These are phyloP conservation scores for Archips xylosteana DNA, from an alignment of 2,888 invertebrate genomes.

Conservation along the genomic window DNA sequence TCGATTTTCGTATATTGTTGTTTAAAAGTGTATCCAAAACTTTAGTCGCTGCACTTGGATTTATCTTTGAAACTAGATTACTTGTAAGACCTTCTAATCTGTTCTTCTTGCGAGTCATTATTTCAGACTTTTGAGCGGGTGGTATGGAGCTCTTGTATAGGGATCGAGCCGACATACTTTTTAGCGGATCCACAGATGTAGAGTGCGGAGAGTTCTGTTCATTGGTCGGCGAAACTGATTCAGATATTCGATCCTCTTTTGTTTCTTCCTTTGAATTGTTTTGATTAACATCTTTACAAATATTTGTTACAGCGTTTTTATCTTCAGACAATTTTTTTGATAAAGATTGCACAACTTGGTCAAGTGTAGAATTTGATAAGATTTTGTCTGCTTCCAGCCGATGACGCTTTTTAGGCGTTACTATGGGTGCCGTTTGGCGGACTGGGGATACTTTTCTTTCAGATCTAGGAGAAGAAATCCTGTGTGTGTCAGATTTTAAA, in stretches of 20 bases:
- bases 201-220: constrained; percentile 55
- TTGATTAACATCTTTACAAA: constrained; percentile 66
- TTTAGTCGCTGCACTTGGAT: constrained; percentile 82
- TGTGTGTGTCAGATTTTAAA: constrained; percentile 64
- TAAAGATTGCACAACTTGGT: constrained; percentile 79
- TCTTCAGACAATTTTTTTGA: constrained; percentile 81
- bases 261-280: constrained; percentile 65
- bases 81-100: constrained; percentile 87
- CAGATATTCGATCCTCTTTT: constrained; percentile 59
- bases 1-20: constrained; percentile 81
- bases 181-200: constrained; percentile 69
- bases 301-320: constrained; percentile 55
- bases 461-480: constrained; percentile 70
- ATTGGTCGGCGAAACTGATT: constrained; percentile 49
- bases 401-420: constrained; percentile 91
- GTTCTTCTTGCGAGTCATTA: constrained; percentile 87
- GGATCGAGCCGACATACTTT: constrained; percentile 81
- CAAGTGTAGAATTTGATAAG: constrained; percentile 70
- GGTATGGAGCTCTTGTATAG: constrained; percentile 79
- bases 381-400: constrained; percentile 87
- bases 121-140: constrained; percentile 83
- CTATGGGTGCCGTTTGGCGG: constrained; percentile 78
- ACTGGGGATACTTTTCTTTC: constrained; percentile 71
- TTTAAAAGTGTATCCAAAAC: constrained; percentile 80
- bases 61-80: constrained; percentile 87